Evolutionary conservation across 2,797 vertebrate genomes (phyloP), one percentile per base, ranked within the genome.

Genomic region (Silurus aristotelis): DNA sequence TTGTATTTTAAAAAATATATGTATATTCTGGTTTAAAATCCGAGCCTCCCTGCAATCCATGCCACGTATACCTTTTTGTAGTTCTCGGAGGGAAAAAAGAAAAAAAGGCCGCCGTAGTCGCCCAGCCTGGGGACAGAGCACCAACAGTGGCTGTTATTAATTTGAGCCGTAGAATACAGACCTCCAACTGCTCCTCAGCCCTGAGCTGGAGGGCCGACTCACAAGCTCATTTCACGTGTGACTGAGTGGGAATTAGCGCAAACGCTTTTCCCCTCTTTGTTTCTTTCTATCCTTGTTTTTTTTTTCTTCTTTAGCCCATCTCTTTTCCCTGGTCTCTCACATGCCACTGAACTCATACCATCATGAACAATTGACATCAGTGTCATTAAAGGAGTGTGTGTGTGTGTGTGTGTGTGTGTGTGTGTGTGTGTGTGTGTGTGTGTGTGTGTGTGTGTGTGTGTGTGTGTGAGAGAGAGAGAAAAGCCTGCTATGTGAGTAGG

Each of bases 161-260:
- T 95, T 92, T 89, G 89, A 87, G 79, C 84, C 67, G 75, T 84
- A 77, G 90, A 91, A 93, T 90, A 91, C 87, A 63, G 90, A 84
- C 81, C 86, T 84, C 91, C 77, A 87, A 90, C 84, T 91, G 88
- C 71, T 87, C 86, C 8, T 68, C 90, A 63, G 87, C 91, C 92
- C 90, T 88, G 87, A 87, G 92, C 92, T 91, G 73, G 73, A 70
- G 70, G 90, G 90, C 93, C 91, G 89, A 92, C 94, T 93, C 93
- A 90, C 72, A 43, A 94, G 93, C 94, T 95, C 92, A 95, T 95
- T 96, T 96, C 94, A 95, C 94, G 92, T 94, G 93, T 95, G 94
- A 93, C 93, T 95, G 94, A 92, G 90, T 95, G 92, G 91, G 87
- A 94, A 95, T 95, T 95, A 94, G 94, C 92, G 91, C 91, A 78